phyloP scores from a whole-genome alignment of 2,888 invertebrate species.

The Nephrocerus scutellatus region DNA sequence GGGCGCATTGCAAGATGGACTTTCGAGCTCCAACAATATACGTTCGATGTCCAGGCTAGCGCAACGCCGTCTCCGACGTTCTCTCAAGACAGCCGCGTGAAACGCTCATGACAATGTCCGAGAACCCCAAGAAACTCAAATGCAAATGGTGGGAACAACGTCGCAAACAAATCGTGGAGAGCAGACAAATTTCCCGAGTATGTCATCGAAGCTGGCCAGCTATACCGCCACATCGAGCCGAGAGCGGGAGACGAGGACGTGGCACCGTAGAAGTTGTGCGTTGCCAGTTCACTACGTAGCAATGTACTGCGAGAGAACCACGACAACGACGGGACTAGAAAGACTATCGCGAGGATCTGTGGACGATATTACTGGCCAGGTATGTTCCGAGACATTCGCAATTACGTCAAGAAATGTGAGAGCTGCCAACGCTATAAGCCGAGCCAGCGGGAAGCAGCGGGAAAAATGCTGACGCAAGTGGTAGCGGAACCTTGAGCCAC shows the following conservation, averaged over 20 bases:
- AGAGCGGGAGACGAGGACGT: neutral
- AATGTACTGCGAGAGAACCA: slow-evolving; percentile 7
- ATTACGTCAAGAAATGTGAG: neutral
- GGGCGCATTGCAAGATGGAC: too few species aligned
- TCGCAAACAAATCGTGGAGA: too few species aligned
- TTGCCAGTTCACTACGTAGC: neutral
- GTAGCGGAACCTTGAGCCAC: too few species aligned
- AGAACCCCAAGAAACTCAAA: too few species aligned
- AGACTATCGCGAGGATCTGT: neutral
- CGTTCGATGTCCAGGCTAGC: slow-evolving; percentile 3
- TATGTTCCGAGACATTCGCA: slow-evolving; percentile 3
- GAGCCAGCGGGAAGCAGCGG: too few species aligned
- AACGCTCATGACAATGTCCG: too few species aligned
- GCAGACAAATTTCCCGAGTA: slow-evolving; percentile 4
- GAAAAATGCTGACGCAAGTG: too few species aligned
- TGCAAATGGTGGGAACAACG: neutral
- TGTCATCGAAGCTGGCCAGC: neutral
- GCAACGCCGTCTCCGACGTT: slow-evolving; percentile 10
- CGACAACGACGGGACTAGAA: slow-evolving; percentile 1
- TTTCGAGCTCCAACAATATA: slow-evolving; percentile 14
- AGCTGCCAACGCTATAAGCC: neutral
- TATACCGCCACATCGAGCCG: slow-evolving; percentile 2
- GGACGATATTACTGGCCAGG: slow-evolving; percentile 9
- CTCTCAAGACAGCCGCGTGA: too few species aligned
- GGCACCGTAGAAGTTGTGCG: slow-evolving; percentile 4